Evolutionary conservation across 1,140 invertebrate genomes (phyloP), one percentile per base, ranked within the genome.

Genomic region (Odontomachus brunneus): DNA sequence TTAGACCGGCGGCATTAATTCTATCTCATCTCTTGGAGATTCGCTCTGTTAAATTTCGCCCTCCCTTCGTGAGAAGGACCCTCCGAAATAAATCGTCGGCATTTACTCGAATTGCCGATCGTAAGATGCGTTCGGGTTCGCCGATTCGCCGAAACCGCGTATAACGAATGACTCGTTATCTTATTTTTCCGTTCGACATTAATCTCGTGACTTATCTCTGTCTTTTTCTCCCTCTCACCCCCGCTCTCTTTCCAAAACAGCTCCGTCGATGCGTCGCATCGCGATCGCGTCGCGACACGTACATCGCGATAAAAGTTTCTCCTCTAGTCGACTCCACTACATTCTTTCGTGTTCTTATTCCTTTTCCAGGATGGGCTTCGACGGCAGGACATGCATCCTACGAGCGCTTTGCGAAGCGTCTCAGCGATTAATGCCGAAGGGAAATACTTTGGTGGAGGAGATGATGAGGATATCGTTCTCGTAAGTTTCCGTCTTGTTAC

Each of bases 341-440:
- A 33, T 33, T 33, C 5, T 55, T 11, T 53, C 15, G 29, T 33
- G 29, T 55, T 11, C 4, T 80, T 72, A 11, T 80, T 48, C 80
- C 15, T 73, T 84, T 92, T 92, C 57, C 88, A 97, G 96, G 82
- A 96, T 97, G 95, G 96, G 96, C 0, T 96, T 96, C 85, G 95
- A 95, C 83, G 96, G 96, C 0, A 93, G 95, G 60, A 93, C 94
- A 1, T 97, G 96, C 86, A 93, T 97, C 33, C 92, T 96, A 26
- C 95, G 96, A 26, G 96, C 96, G 0, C 92, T 97, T 0, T 97
- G 96, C 90, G 96, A 97, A 89, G 96, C 96, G 11, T 95, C 96
- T 0, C 96, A 96, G 84, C 94, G 95, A 51, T 92, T 97, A 38
- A 93, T 95, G 51, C 95, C 95, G 5, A 94, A 95, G 82, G 95